phyloP scores from a whole-genome alignment of 2,888 invertebrate genomes.

The Muschampia plurimacula region DNA sequence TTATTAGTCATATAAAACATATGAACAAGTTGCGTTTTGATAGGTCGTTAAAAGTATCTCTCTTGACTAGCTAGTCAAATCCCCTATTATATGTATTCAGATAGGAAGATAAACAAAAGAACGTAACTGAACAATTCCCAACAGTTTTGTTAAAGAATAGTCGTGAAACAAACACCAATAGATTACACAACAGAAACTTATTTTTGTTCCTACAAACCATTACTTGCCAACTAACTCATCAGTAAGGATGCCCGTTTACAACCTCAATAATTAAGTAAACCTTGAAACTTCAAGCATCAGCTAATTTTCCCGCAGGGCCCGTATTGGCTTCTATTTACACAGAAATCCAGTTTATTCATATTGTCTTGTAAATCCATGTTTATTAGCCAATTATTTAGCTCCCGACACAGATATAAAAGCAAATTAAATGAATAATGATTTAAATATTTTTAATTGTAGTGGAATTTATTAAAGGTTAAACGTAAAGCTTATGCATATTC shows the following conservation, averaged over 20 bases:
- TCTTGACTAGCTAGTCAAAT: too few species aligned
- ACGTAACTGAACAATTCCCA: neutral
- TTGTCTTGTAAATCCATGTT: slow-evolving; percentile 29
- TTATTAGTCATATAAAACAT: too few species aligned
- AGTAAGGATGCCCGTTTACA: slow-evolving; percentile 57
- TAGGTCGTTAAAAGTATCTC: too few species aligned
- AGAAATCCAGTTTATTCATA: slow-evolving; percentile 31
- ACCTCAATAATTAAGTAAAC: slow-evolving; percentile 69
- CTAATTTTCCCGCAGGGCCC: slow-evolving; percentile 60
- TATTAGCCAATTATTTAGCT: slow-evolving; percentile 26
- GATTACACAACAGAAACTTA: slow-evolving; percentile 9
- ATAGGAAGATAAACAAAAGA: neutral
- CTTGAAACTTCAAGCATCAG: slow-evolving; percentile 72
- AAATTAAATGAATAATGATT: slow-evolving; percentile 4
- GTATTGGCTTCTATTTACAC: slow-evolving; percentile 49
- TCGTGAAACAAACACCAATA: slow-evolving; percentile 6
- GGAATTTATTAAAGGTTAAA: neutral
- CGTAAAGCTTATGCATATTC: neutral
- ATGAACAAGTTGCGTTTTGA: too few species aligned
- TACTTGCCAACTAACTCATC: slow-evolving; percentile 60
- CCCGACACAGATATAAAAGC: neutral
- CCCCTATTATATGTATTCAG: too few species aligned
- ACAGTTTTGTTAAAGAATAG: neutral
- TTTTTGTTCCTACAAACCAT: slow-evolving; percentile 56
- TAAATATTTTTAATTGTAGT: neutral